Evolutionary conservation across 2,113 vertebrate genomes (phyloP), one percentile per base, ranked within the genome.

Genomic region (Dinomys branickii): DNA sequence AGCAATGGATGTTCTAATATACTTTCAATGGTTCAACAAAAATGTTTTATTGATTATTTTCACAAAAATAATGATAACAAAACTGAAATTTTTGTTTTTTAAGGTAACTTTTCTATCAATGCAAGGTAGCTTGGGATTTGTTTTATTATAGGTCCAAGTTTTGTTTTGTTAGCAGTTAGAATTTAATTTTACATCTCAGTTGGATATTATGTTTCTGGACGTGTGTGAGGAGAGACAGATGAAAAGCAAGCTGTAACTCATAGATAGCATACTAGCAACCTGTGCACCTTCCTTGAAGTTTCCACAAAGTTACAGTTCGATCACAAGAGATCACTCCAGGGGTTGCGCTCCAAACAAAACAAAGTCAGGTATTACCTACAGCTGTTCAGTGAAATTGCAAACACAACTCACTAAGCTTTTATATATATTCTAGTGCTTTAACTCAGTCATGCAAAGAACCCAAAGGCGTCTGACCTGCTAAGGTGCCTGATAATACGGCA

Each of bases 371-470:
- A 91, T 88, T 93, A 81, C 59, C 85, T 93, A 54, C 44, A 78
- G 59, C 85, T 75, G 17, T 65, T 96, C 85, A 83, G 59, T 89
- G 85, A 95, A 97, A 97, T 82, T 77, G 28, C 85, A 94, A 96
- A 77, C 41, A 92, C 90, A 95, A 88, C 58, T 88, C 73, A 88
- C 50, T 95, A 90, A 95, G 69, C 63, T 93, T 73, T 77, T 67
- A 58, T 67, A 52, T 65, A 89, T 86, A 93, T 96, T 85, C 81
- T 63, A 56, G 47, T 47, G 54, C 69, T 97, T 96, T 94, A 94
- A 95, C 44, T 89, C 85, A 97, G 93, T 92, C 81, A 94, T 94
- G 81, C 77, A 97, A 95, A 96, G 67, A 73, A 89, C 20, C 24
- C 67, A 77, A 97, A 96, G 85, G 20, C 77, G 91, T 0, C 41